phyloP scores from a whole-genome alignment of 1,140 invertebrate genomes.

The Choristoneura fumiferana region DNA sequence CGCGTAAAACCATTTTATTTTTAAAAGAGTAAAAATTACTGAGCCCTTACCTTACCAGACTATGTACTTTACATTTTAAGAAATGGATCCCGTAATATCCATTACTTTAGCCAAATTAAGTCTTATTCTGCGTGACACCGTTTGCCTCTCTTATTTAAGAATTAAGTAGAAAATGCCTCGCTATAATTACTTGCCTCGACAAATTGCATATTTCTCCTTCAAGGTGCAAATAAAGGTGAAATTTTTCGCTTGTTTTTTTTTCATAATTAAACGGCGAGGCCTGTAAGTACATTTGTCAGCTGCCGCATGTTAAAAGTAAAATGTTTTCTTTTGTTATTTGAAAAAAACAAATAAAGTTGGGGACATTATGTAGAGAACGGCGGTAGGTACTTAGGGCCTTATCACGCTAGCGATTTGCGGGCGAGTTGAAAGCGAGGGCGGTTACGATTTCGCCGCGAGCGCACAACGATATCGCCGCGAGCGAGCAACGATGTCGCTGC shows the following conservation, averaged over 20 bases:
- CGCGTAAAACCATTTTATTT: conserved; percentile 21
- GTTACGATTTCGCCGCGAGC: too few relatives aligned
- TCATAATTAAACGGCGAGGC: conserved; percentile 10
- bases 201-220: conserved; percentile 46
- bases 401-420: too few relatives aligned
- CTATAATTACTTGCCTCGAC: conserved; percentile 40
- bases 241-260: conserved; percentile 1
- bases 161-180: conserved; percentile 40
- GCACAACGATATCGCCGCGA: too few relatives aligned
- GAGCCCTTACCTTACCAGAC: background rate
- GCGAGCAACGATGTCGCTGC: too few relatives aligned
- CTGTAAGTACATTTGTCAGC: conserved; percentile 17
- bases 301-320: conserved; percentile 9
- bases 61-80: conserved; percentile 35
- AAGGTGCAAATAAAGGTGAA: conserved; percentile 9
- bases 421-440: too few relatives aligned
- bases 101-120: conserved; percentile 58
- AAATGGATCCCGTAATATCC: conserved; percentile 42
- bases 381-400: too few relatives aligned
- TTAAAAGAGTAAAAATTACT: conserved; percentile 32
- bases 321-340: conserved; percentile 7
- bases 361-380: background rate
- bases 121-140: conserved; percentile 62
- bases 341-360: conserved; percentile 4
- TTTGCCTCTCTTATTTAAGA: conserved; percentile 58